phyloP scores from a whole-genome alignment of 2,797 vertebrate species.

The Odontamblyopus lacepedii region DNA sequence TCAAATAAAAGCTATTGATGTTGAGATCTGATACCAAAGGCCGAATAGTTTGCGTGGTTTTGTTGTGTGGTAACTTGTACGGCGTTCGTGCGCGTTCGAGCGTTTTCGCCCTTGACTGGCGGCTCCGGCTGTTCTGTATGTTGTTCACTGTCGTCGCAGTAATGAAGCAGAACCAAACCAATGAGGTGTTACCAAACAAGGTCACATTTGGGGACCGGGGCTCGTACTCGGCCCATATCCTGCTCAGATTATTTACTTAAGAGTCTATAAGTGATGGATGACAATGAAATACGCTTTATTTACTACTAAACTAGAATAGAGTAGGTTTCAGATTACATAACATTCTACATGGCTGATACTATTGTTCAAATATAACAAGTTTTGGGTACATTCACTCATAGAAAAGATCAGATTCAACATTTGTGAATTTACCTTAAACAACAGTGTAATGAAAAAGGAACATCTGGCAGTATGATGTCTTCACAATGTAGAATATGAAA shows the following conservation, averaged over 20 bases:
- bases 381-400: no score
- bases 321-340: no score
- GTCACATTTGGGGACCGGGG: background rate
- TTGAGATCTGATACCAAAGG: background rate
- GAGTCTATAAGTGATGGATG: background rate
- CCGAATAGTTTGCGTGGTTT: background rate
- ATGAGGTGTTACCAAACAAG: background rate
- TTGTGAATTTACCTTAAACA: no score
- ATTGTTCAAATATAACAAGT: no score
- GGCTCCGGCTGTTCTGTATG: conserved; percentile 1
- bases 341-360: no score
- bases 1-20: conserved; percentile 1
- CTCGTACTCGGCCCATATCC: background rate
- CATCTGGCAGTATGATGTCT: no score
- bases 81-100: background rate
- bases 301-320: no score
- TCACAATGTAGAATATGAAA: no score
- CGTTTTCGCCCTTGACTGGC: conserved; percentile 1
- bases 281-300: no score
- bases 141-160: background rate
- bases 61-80: background rate
- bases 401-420: no score
- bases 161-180: conserved; percentile 11
- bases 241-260: background rate
- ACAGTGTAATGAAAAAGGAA: no score